Conservation (phyloP, 2,113 vertebrate species). For the Ginglymostoma cirratum region DNA sequence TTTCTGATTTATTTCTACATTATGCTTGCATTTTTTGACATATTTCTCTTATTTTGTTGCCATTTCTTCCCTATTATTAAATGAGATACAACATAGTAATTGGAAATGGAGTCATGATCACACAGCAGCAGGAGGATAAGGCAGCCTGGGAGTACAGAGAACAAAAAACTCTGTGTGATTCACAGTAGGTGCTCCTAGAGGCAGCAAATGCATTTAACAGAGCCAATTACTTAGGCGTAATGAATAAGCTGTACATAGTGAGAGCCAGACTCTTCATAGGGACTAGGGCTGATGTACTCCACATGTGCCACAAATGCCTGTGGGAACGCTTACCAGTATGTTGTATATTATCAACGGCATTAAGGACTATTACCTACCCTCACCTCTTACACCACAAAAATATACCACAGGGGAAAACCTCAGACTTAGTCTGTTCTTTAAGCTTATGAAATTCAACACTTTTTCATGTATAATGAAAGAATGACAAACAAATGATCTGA, state of each 20-base stretch:
- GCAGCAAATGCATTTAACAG: neutral
- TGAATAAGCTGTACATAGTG: neutral
- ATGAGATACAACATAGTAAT: neutral
- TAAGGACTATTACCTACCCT: neutral
- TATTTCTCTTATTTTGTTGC: neutral
- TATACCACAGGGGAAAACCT: neutral
- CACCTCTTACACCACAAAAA: neutral
- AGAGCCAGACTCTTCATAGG: neutral
- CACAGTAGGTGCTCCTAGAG: neutral
- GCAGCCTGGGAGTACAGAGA: neutral
- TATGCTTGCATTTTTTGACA: neutral
- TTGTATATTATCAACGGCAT: neutral
- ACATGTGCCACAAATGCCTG: neutral
- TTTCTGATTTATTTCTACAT: neutral
- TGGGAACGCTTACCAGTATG: neutral
- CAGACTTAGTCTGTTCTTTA: neutral
- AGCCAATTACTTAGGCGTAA: neutral
- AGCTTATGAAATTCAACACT: neutral
- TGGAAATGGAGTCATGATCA: conserved; percentile 11
- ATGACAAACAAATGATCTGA: neutral
- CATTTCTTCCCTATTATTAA: neutral
- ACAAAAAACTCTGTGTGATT: neutral
- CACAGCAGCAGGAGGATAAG: neutral
- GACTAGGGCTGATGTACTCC: neutral
- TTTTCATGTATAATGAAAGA: neutral